phyloP scores from a whole-genome alignment of 2,888 invertebrate species.

The Zygothrica quintamaculata region DNA sequence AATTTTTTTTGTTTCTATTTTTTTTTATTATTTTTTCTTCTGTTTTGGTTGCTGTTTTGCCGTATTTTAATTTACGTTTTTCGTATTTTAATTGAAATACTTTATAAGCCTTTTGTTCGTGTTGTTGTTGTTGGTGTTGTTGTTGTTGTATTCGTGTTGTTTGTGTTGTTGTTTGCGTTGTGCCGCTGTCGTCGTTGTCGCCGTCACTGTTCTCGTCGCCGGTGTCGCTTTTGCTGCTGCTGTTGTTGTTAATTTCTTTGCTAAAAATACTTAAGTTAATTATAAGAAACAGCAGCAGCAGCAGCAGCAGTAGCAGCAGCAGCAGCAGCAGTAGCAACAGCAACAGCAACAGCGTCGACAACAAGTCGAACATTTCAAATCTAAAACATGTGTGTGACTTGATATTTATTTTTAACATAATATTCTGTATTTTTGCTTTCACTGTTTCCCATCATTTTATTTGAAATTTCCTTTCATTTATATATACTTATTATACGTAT shows the following conservation, averaged over 20 bases:
- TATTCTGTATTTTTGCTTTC: conserved; percentile 35
- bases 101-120: conserved; percentile 42
- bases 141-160: conserved; percentile 12
- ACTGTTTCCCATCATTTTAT: conserved; percentile 9
- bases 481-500: not conserved
- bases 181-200: conserved; percentile 12
- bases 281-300: conserved; percentile 60
- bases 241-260: conserved; percentile 49
- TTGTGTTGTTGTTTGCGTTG: conserved; percentile 14
- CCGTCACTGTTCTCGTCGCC: conserved; percentile 1
- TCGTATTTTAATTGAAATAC: conserved; percentile 69
- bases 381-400: conserved; percentile 77
- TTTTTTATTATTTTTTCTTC: too few species aligned
- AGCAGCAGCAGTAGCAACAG: conserved; percentile 4
- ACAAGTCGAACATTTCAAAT: conserved; percentile 62
- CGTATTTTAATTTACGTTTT: conserved; percentile 50
- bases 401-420: conserved; percentile 73
- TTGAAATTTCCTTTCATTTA: not conserved
- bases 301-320: conserved; percentile 8
- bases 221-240: conserved; percentile 18
- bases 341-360: conserved; percentile 1
- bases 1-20: conserved; percentile 6
- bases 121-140: conserved; percentile 23
- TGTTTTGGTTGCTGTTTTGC: conserved; percentile 5
- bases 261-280: conserved; percentile 78